A percentile compares a stretch with the other conserved stretches of the same genome.
Conservation (phyloP, 1,140 invertebrate genomes). For the Gonioctena quinquepunctata region DNA sequence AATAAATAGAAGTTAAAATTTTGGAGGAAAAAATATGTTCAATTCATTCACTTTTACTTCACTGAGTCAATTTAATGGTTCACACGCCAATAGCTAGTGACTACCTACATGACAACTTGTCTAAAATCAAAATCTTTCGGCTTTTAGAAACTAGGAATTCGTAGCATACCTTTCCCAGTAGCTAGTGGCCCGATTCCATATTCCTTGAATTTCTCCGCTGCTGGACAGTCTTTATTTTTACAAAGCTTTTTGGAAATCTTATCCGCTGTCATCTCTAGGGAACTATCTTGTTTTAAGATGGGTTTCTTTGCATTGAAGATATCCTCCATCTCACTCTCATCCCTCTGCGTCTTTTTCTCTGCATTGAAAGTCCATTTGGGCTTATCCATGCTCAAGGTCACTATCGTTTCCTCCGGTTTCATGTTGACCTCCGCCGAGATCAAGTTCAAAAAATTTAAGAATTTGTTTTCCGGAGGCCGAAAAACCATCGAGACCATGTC, state of each 20-base stretch:
- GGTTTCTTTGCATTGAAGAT: too few species aligned
- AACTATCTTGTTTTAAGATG: too few species aligned
- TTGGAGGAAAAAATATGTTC: too few species aligned
- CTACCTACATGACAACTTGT: too few species aligned
- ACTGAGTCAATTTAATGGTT: too few species aligned
- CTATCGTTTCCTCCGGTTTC: slow-evolving; percentile 3
- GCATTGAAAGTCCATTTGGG: not conserved
- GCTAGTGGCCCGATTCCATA: slow-evolving; percentile 52
- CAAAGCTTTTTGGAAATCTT: slow-evolving; percentile 45
- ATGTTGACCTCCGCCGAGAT: slow-evolving; percentile 21
- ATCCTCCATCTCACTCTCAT: not conserved
- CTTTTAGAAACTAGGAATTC: too few species aligned
- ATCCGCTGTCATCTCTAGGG: slow-evolving; percentile 37
- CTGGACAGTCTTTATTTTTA: slow-evolving; percentile 49
- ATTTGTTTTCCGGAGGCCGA: slow-evolving; percentile 41
- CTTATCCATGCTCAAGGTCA: not conserved
- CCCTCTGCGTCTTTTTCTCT: not conserved
- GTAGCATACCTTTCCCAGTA: slow-evolving; percentile 28
- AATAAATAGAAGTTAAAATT: too few species aligned
- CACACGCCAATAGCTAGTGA: too few species aligned
- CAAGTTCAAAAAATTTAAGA: slow-evolving; percentile 31
- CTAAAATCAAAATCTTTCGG: too few species aligned
- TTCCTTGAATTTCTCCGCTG: slow-evolving; percentile 47
- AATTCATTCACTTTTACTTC: too few species aligned
- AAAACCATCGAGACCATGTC: slow-evolving; percentile 37